Evolutionary conservation across 2,113 vertebrate genomes (phyloP).

Genomic region (Zosterops hypoxanthus): DNA sequence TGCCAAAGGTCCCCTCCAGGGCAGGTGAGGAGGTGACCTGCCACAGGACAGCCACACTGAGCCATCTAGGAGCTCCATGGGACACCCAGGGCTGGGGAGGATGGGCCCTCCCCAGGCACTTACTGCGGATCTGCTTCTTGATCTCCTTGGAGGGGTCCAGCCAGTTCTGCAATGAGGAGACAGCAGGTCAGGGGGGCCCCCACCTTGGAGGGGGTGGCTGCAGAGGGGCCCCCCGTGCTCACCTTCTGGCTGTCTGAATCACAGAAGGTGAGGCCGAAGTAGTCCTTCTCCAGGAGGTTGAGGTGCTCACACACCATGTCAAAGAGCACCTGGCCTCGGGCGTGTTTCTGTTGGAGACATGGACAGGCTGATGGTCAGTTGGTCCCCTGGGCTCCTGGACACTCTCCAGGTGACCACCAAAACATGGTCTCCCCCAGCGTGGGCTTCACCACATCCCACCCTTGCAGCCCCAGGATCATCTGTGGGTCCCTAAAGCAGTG

Average conservation of each 20-base stretch:
- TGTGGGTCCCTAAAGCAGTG: accelerated
- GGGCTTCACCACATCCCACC: not conserved
- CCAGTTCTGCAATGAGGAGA: conserved; percentile 85
- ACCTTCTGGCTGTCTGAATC: conserved; percentile 97
- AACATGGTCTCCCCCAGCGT: accelerated
- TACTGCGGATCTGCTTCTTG: conserved; percentile 98
- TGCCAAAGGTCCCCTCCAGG: not conserved
- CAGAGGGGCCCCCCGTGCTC: conserved; percentile 3
- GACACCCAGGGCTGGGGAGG: not conserved
- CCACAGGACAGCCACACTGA: not conserved
- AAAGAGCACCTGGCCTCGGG: conserved; percentile 90
- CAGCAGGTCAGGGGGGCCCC: not conserved
- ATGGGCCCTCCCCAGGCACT: conserved; percentile 66
- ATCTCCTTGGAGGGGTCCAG: conserved; percentile 98
- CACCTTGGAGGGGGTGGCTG: not conserved
- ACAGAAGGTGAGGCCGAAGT: conserved; percentile 92
- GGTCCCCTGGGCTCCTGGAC: not conserved
- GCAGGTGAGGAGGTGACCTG: not conserved
- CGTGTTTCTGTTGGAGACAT: conserved; percentile 83
- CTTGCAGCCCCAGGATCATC: not conserved
- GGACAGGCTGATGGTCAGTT: not conserved
- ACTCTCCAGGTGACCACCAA: not conserved
- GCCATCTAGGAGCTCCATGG: accelerated
- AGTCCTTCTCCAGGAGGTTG: conserved; percentile 97
- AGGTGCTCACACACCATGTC: conserved; percentile 94